A percentile compares a stretch with the other conserved stretches of the same genome.
Conservation (phyloP, 2,113 vertebrate species). For the Crypturellus undulatus region DNA sequence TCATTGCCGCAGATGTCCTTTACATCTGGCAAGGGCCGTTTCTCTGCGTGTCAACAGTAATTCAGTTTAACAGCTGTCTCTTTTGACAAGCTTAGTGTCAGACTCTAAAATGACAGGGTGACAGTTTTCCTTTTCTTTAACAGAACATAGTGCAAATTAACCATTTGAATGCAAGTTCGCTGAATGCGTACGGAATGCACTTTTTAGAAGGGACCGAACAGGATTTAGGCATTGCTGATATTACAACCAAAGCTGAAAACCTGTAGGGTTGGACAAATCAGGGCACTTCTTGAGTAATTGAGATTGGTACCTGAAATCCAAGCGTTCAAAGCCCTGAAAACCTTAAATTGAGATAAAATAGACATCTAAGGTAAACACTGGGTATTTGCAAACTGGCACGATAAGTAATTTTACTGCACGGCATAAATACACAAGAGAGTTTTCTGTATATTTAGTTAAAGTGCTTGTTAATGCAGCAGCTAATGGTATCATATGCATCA, state of each 20-base stretch:
- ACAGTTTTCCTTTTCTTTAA: conserved; percentile 80
- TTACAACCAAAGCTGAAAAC: neutral
- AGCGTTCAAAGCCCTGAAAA: neutral
- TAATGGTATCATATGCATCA: neutral
- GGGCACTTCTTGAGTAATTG: neutral
- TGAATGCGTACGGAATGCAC: neutral
- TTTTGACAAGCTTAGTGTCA: conserved; percentile 86
- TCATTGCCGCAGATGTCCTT: conserved; percentile 84
- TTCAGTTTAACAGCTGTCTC: conserved; percentile 87
- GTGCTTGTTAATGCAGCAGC: neutral
- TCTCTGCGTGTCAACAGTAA: conserved; percentile 83
- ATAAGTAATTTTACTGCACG: neutral
- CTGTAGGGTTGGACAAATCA: conserved; percentile 2
- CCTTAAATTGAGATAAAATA: neutral
- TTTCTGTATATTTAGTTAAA: neutral
- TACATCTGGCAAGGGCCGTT: conserved; percentile 83
- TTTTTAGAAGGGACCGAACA: conserved; percentile 11
- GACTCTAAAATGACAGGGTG: conserved; percentile 83
- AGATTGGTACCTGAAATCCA: conserved; percentile 20
- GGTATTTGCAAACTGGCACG: neutral
- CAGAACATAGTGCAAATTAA: conserved; percentile 79
- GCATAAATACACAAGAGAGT: neutral
- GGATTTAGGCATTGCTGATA: conserved; percentile 21
- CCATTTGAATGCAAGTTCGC: conserved; percentile 68
- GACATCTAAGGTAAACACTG: neutral